A percentile compares a stretch with the other conserved stretches of the same genome.
These are phyloP conservation scores for Idaea aversata DNA, from an alignment of 2,888 invertebrate species.

Conservation along the genomic window DNA sequence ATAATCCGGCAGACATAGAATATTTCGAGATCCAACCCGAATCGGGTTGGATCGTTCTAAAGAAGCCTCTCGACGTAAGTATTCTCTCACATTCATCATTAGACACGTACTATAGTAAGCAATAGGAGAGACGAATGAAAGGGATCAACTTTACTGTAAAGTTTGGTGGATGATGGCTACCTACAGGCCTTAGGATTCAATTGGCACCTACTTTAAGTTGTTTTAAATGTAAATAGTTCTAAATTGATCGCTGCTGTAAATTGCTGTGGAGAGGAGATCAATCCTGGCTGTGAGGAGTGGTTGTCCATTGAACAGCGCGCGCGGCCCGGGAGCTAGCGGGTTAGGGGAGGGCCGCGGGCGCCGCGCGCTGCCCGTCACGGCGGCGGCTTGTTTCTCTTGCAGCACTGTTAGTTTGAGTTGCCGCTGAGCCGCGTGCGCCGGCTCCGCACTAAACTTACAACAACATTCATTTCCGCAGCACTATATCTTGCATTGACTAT, in stretches of 20 bases:
- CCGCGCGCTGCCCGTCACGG: constrained; percentile 36
- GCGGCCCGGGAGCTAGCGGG: constrained; percentile 28
- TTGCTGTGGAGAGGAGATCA: constrained; percentile 71
- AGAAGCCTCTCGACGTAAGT: constrained; percentile 98
- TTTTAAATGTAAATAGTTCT: constrained; percentile 78
- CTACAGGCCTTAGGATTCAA: constrained; percentile 79
- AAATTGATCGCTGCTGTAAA: constrained; percentile 77
- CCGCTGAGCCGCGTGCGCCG: constrained; percentile 75
- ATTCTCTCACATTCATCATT: constrained; percentile 46
- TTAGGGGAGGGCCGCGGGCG: constrained; percentile 28
- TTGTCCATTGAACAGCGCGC: constrained; percentile 70
- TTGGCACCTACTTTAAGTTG: constrained; percentile 77
- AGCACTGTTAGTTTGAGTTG: constrained; percentile 88
- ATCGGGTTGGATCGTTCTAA: constrained; percentile 97
- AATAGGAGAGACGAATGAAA: constrained; percentile 70
- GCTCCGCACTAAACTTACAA: constrained; percentile 75
- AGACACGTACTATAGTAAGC: constrained; percentile 41
- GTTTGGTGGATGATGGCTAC: constrained; percentile 81
- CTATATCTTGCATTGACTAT: constrained; percentile 77
- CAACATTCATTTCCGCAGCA: constrained; percentile 80
- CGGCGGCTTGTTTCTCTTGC: constrained; percentile 84
- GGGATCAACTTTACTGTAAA: constrained; percentile 72
- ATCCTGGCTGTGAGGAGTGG: constrained; percentile 80
- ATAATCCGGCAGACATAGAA: constrained; percentile 93
- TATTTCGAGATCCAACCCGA: constrained; percentile 98